A percentile compares a stretch with the other conserved stretches of the same genome.
phyloP scores from a whole-genome alignment of 2,888 invertebrate species.

The Lepidocyrtinus sp. region DNA sequence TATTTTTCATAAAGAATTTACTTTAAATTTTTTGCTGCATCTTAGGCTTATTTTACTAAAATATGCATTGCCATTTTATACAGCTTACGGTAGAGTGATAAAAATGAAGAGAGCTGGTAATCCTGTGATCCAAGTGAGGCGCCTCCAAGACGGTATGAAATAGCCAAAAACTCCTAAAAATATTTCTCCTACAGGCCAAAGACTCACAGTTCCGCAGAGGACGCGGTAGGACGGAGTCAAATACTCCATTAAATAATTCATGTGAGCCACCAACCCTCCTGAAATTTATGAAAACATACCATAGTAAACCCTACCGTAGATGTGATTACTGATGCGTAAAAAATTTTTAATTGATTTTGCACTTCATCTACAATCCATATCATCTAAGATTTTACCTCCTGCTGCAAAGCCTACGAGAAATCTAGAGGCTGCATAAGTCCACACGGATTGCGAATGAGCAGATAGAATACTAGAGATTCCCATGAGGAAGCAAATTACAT shows the following conservation, averaged over 20 bases:
- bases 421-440: slow-evolving; percentile 58
- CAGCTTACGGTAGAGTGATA: slow-evolving; percentile 57
- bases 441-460: slow-evolving; percentile 50
- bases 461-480: slow-evolving; percentile 63
- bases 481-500: slow-evolving; percentile 57
- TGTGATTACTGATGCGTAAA: slow-evolving; percentile 17
- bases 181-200: slow-evolving; percentile 69
- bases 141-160: slow-evolving; percentile 60
- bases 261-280: slow-evolving; percentile 64
- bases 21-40: no score
- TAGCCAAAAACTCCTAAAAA: slow-evolving; percentile 59
- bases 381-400: slow-evolving; percentile 40
- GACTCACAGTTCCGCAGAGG: slow-evolving; percentile 64
- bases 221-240: slow-evolving; percentile 65
- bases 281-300: no score
- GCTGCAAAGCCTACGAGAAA: slow-evolving; percentile 65
- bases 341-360: background rate
- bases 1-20: no score
- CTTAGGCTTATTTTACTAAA: no score
- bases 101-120: slow-evolving; percentile 58
- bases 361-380: background rate
- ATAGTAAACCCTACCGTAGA: no score
- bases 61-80: no score
- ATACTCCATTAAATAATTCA: slow-evolving; percentile 68
- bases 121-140: slow-evolving; percentile 53